Percentiles rank a stretch among this genome's conserved stretches.
Evolutionary conservation across 2,113 vertebrate species (phyloP).

Genomic region (Dissostichus mawsoni): DNA sequence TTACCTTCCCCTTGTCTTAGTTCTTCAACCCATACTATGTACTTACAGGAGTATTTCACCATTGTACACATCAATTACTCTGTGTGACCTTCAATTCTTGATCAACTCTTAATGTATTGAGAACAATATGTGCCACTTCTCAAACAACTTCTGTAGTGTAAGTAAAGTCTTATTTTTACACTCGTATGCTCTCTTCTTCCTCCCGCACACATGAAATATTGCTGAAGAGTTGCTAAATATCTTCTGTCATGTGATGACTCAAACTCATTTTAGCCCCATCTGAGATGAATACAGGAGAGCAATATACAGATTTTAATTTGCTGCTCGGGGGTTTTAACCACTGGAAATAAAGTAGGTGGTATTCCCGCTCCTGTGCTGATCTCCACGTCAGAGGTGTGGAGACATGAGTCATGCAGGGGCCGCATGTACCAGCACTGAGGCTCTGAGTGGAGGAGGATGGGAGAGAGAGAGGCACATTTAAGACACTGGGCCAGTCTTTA

Average conservation of each 20-base stretch:
- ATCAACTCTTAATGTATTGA: too few species aligned
- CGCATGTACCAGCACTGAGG: not conserved
- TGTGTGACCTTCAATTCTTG: too few species aligned
- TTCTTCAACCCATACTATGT: not conserved
- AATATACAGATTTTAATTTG: slow-evolving; percentile 20
- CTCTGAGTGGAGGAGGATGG: slow-evolving; percentile 21
- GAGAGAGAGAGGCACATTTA: not conserved
- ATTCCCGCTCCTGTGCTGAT: slow-evolving; percentile 29
- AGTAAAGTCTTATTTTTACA: too few species aligned
- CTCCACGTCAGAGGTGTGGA: slow-evolving; percentile 55
- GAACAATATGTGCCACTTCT: too few species aligned
- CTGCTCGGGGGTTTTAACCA: slow-evolving; percentile 28
- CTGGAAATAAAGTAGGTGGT: slow-evolving; percentile 25
- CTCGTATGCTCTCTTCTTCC: too few species aligned
- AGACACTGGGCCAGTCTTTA: too few species aligned
- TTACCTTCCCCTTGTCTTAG: not conserved
- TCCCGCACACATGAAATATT: too few species aligned
- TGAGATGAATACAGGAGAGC: slow-evolving; percentile 12
- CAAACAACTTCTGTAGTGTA: too few species aligned
- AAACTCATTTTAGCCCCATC: not conserved
- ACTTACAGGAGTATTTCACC: too few species aligned
- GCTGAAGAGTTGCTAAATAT: too few species aligned
- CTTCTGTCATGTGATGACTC: not conserved
- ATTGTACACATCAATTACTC: too few species aligned
- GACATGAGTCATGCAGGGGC: slow-evolving; percentile 55